Percentiles rank a stretch among this genome's conserved stretches.
These are phyloP conservation scores for Noctua pronuba DNA, from an alignment of 2,888 invertebrate genomes.

Conservation along the genomic window DNA sequence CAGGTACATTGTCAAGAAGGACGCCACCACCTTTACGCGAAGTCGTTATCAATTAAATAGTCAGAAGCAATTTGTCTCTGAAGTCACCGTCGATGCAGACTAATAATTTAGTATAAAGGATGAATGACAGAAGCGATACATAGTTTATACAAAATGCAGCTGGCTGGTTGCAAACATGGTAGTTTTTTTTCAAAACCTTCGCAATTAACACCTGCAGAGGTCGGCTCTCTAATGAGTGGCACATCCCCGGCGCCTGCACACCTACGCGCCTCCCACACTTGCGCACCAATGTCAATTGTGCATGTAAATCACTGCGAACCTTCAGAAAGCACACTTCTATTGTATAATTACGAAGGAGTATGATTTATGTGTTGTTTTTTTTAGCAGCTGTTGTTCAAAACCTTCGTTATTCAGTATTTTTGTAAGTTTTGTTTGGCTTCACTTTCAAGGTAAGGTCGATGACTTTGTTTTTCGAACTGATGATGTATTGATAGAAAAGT, in stretches of 20 bases:
- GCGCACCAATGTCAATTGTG: conserved; percentile 68
- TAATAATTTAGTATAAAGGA: conserved; percentile 49
- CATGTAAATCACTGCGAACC: conserved; percentile 76
- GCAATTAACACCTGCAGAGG: conserved; percentile 83
- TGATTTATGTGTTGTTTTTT: conserved; percentile 81
- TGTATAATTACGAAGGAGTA: conserved; percentile 80
- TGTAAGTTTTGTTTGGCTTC: conserved; percentile 53
- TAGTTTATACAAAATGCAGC: conserved; percentile 52
- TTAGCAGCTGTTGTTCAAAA: conserved; percentile 68
- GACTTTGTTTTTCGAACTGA: conserved; percentile 53
- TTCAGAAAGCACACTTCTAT: conserved; percentile 58
- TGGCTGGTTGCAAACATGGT: conserved; percentile 48
- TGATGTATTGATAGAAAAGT: conserved; percentile 42
- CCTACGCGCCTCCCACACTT: conserved; percentile 74
- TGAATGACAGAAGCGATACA: conserved; percentile 41
- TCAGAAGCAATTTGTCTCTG: conserved; percentile 47
- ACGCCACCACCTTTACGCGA: conserved; percentile 34
- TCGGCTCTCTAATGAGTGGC: conserved; percentile 66
- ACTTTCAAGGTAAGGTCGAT: conserved; percentile 48
- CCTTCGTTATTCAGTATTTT: conserved; percentile 54
- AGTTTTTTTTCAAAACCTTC: conserved; percentile 45
- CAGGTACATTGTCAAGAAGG: conserved; percentile 12
- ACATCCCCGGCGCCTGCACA: conserved; percentile 74
- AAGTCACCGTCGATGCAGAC: conserved; percentile 27
- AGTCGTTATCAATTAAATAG: conserved; percentile 43